Evolutionary conservation across 2,113 vertebrate genomes (phyloP), one percentile per base, ranked within the genome.

Genomic region (Amphilophus citrinellus): DNA sequence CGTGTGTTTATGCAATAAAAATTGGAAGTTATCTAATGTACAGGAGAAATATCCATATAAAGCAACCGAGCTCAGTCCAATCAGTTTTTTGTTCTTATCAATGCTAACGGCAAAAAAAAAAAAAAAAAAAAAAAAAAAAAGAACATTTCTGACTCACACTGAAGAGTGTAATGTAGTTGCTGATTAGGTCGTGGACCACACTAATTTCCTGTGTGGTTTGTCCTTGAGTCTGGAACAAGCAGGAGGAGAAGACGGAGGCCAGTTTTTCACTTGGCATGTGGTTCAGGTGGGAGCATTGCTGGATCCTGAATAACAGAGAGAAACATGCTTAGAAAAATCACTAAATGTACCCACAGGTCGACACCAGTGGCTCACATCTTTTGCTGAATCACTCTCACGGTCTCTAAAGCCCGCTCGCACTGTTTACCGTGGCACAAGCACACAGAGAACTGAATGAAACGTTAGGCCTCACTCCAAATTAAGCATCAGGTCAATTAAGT

Each of bases 241-340:
- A 98, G 30, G 97, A 96, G 20, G 98, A 98, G 95, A 99, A 98
- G 15, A 96, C 97, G 37, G 95, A 87, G 2, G 98, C 98, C 93
- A 99, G 96, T 66, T 94, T 97, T 42, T 95, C 95, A 32, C 96
- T 93, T 5, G 95, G 94, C 98, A 99, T 99, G 59, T 95, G 96
- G 95, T 99, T 99, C 84, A 98, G 97, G 92, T 97, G 95, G 73
- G 97, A 98, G 86, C 98, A 99, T 82, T 97, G 97, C 86, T 99
- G 97, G 77, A 99, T 97, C 94, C 98, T 99, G 94, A 90, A 63
- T 53, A 17, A 76, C 32, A 14, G 30, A 18, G 39, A 24, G 18
- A 47, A 58, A 47, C 5, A 11, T 6, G 60, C 32, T 77, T 83
- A 82, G 42, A 62, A 32, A 37, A 37, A 86, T 18, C 58, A 20